phyloP scores from a whole-genome alignment of 2,113 vertebrate genomes.

The Atrichornis clamosus region DNA sequence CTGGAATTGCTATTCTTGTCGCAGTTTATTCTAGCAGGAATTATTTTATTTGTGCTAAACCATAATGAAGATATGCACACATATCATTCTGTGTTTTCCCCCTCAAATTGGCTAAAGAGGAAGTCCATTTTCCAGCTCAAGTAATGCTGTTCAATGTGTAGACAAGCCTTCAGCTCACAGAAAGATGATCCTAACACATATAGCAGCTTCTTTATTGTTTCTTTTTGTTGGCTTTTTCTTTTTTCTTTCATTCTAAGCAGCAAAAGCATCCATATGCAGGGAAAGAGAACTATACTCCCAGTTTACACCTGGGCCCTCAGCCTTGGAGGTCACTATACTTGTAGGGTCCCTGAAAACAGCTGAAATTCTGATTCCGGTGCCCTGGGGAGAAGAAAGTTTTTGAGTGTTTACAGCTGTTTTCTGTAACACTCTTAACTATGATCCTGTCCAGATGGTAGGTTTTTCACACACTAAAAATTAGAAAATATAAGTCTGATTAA shows the following conservation, averaged over 20 bases:
- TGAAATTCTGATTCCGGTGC: not conserved
- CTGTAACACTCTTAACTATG: not conserved
- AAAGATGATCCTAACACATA: not conserved
- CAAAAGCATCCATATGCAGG: not conserved
- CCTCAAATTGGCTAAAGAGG: not conserved
- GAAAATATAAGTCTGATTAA: not conserved
- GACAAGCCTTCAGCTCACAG: not conserved
- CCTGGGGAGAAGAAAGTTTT: not conserved
- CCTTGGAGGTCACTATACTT: not conserved
- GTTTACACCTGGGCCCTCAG: accelerated
- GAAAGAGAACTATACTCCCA: not conserved
- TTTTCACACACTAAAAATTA: not conserved
- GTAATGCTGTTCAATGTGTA: not conserved
- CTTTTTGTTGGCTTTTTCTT: not conserved
- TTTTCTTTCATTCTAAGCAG: not conserved
- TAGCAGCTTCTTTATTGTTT: not conserved
- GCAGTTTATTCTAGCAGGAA: conserved; percentile 41
- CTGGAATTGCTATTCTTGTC: conserved; percentile 39
- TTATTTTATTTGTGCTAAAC: conserved; percentile 8
- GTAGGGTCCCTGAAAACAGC: not conserved
- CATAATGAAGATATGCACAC: not conserved
- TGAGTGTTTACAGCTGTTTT: not conserved
- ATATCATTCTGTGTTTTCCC: not conserved
- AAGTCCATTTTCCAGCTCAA: not conserved
- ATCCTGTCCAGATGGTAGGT: not conserved